A percentile compares a stretch with the other conserved stretches of the same genome.
Evolutionary conservation across 2,797 vertebrate genomes (phyloP).

Genomic region (Nothura maculosa): DNA sequence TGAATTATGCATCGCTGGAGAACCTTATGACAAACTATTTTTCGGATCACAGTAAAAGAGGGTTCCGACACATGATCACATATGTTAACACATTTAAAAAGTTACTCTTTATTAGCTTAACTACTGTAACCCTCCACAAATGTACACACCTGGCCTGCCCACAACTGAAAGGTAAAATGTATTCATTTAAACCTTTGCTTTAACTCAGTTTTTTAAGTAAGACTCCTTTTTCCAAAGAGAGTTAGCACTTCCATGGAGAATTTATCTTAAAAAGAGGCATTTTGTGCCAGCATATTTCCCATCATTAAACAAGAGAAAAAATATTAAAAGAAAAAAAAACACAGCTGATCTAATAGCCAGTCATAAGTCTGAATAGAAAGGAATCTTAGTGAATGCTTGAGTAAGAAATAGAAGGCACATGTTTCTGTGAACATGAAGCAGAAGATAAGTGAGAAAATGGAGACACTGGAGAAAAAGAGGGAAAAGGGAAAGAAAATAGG

Average conservation of each 20-base stretch:
- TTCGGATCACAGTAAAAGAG: neutral
- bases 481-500: neutral
- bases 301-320: neutral
- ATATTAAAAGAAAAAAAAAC: rapidly evolving
- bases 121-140: neutral
- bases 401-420: neutral
- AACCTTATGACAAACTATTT: conserved; percentile 23
- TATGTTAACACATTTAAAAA: neutral
- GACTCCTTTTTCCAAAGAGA: neutral
- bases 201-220: neutral
- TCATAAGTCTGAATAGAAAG: neutral
- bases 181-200: neutral
- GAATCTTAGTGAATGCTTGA: neutral
- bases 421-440: neutral
- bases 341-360: neutral
- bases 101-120: neutral
- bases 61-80: neutral
- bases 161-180: neutral
- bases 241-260: neutral
- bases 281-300: neutral
- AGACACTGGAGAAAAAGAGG: neutral
- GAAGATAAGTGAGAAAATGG: neutral
- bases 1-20: neutral
- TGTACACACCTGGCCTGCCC: neutral
- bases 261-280: neutral